Base-by-base conservation (phyloP, 1,140 invertebrate genomes). In the Stegodyphus mimosarum region DNA sequence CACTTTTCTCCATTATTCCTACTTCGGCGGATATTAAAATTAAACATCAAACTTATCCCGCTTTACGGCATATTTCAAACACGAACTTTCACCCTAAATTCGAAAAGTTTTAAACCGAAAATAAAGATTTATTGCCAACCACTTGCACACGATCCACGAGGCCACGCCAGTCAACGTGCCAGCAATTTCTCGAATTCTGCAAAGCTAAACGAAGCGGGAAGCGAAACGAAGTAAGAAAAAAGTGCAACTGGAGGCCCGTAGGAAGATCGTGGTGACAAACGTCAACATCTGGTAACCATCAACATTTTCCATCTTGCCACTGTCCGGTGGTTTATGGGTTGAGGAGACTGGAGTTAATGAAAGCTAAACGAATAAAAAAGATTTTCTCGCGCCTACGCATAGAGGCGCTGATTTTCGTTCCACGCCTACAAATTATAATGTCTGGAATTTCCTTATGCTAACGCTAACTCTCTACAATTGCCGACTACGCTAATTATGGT, bases 321-420 rank as follows among this genome's bases (percentile, higher is more conserved):
- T 83, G 79, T 83, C 79, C 79, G 69, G 53, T 67, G 73, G 63
- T 83, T 71, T 87, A 64, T 86, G 87, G 83, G 83, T 77, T 17
- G 73, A 76, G 53, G 75, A 86, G 52, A 75, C 50, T 75, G 70
- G 72, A 17, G 69, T 86, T 67, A 86, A 86, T 78, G 83, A 86
- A 73, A 86, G 85, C 69, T 53, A 78, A 53, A 67, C 78, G 69
- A 84, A 80, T 64, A 79, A 63, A 15, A 73, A 50, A 78, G 63
- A 81, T 75, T 66, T 84, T 71, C 60, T 48, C 49, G 53, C 81
- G 81, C 81, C 81, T 55, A 84, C 81, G 52, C 81, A 73, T 6
- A 10, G 53, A 66, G 53, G 71, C 70, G 55, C 48, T 74, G 79
- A 83, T 83, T 83, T 50, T 60, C 60, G 78, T 71, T 50, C 52